Percentiles rank a stretch among this genome's conserved stretches.
These are phyloP conservation scores for Aphidius gifuensis DNA, from an alignment of 1,140 invertebrate genomes.

Conservation along the genomic window DNA sequence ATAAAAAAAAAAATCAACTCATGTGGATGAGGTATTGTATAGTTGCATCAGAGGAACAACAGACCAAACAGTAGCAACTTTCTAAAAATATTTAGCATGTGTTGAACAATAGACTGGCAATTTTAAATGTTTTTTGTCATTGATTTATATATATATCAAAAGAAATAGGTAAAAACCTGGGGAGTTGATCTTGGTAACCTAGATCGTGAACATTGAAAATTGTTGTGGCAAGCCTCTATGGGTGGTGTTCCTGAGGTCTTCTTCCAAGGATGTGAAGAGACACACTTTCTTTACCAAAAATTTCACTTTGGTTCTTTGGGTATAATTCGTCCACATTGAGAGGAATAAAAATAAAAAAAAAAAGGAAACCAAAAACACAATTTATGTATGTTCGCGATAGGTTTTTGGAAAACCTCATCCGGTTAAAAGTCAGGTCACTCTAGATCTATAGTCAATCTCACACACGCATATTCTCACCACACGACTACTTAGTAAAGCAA, in stretches of 20 bases:
- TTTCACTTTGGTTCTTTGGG: slow-evolving; percentile 1
- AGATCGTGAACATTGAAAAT: slow-evolving; percentile 54
- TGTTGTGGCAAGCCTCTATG: slow-evolving; percentile 53
- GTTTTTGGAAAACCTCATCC: too few relatives aligned
- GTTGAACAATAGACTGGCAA: slow-evolving; percentile 1
- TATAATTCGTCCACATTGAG: slow-evolving; percentile 13
- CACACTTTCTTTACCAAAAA: not conserved
- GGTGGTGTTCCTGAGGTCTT: slow-evolving; percentile 33
- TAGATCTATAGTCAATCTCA: too few relatives aligned
- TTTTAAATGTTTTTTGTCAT: slow-evolving; percentile 12
- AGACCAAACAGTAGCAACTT: slow-evolving; percentile 13
- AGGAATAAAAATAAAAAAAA: slow-evolving; percentile 1
- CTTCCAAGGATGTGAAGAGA: slow-evolving; percentile 5
- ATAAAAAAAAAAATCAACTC: too few relatives aligned
- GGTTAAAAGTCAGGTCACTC: too few relatives aligned
- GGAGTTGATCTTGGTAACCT: slow-evolving; percentile 47
- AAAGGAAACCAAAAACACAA: slow-evolving; percentile 25
- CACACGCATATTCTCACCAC: too few relatives aligned
- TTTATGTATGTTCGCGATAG: slow-evolving; percentile 25
- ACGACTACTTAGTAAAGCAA: too few relatives aligned
- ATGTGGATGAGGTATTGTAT: too few relatives aligned
- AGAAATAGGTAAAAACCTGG: slow-evolving; percentile 39
- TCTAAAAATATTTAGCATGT: slow-evolving; percentile 7
- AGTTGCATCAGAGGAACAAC: too few relatives aligned
- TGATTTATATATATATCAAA: slow-evolving; percentile 52